Conservation (phyloP, 2,113 vertebrate species). For the Scomber scombrus region DNA sequence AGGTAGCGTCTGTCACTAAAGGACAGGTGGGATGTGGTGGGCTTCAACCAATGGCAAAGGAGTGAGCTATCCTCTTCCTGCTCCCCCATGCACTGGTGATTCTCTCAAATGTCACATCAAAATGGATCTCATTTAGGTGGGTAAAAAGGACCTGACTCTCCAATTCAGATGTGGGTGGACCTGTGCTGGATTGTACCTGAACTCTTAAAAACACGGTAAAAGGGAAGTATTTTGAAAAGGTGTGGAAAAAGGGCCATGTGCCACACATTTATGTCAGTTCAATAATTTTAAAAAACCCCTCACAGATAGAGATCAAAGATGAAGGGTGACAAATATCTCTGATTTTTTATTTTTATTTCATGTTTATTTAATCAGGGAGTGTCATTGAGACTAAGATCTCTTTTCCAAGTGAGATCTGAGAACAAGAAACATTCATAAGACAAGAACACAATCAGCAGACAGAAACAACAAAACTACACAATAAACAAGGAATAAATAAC, state of each 20-base stretch:
- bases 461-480: too few species aligned
- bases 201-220: conserved; percentile 56
- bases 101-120: conserved; percentile 86
- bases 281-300: conserved; percentile 30
- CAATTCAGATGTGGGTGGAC: conserved; percentile 73
- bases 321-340: conserved; percentile 48
- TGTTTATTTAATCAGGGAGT: too few species aligned
- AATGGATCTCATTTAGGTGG: conserved; percentile 83
- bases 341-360: conserved; percentile 34
- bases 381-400: too few species aligned
- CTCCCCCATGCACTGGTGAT: conserved; percentile 74
- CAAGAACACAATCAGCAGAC: too few species aligned
- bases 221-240: conserved; percentile 68
- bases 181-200: conserved; percentile 54
- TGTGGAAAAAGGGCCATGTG: conserved; percentile 37
- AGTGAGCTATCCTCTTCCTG: conserved; percentile 70
- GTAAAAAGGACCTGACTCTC: conserved; percentile 73
- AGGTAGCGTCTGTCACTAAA: conserved; percentile 71
- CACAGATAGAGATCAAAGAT: conserved; percentile 60
- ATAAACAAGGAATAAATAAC: too few species aligned
- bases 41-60: conserved; percentile 62
- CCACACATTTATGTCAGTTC: conserved; percentile 49
- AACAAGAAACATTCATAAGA: too few species aligned
- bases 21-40: conserved; percentile 71
- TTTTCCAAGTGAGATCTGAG: too few species aligned